Conservation (phyloP, 1,140 invertebrate species). For the Papilio xuthus region DNA sequence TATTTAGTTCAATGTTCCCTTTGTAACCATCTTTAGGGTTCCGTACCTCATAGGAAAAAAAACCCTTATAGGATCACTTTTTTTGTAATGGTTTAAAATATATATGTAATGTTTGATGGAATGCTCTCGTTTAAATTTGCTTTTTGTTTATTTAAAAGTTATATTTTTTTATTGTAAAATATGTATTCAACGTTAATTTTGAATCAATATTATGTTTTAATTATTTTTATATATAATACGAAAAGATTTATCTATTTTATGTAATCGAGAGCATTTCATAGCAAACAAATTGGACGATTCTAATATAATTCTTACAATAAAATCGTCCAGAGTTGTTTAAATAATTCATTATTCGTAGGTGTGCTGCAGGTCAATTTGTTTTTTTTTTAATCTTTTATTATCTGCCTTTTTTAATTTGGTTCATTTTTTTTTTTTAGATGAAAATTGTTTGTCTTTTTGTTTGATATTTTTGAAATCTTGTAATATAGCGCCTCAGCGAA, state of each 20-base stretch:
- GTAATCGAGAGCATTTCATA: slow-evolving; percentile 61
- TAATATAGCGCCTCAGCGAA: slow-evolving; percentile 9
- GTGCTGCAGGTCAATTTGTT: slow-evolving; percentile 69
- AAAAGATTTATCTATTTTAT: slow-evolving; percentile 38
- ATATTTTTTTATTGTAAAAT: slow-evolving; percentile 41
- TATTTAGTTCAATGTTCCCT: slow-evolving; percentile 78
- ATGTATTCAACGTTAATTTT: slow-evolving; percentile 37
- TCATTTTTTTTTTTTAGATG: slow-evolving; percentile 63
- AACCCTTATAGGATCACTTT: too few relatives aligned
- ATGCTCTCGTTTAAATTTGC: slow-evolving; percentile 59
- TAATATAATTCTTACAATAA: slow-evolving; percentile 81
- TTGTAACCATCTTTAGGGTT: slow-evolving; percentile 77
- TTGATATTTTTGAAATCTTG: slow-evolving; percentile 47
- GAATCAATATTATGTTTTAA: slow-evolving; percentile 29
- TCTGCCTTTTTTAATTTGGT: slow-evolving; percentile 58
- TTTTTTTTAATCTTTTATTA: slow-evolving; percentile 69
- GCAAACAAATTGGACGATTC: slow-evolving; percentile 73
- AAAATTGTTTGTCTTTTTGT: slow-evolving; percentile 68
- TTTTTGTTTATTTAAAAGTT: slow-evolving; percentile 33
- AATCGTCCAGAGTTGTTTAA: slow-evolving; percentile 78
- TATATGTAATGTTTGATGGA: slow-evolving; percentile 60
- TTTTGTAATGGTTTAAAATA: slow-evolving; percentile 63
- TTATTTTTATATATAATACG: slow-evolving; percentile 20
- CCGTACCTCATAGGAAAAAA: too few relatives aligned
- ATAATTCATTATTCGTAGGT: slow-evolving; percentile 73